phyloP scores from a whole-genome alignment of 2,797 vertebrate genomes.

The Ambastaia sidthimunki region DNA sequence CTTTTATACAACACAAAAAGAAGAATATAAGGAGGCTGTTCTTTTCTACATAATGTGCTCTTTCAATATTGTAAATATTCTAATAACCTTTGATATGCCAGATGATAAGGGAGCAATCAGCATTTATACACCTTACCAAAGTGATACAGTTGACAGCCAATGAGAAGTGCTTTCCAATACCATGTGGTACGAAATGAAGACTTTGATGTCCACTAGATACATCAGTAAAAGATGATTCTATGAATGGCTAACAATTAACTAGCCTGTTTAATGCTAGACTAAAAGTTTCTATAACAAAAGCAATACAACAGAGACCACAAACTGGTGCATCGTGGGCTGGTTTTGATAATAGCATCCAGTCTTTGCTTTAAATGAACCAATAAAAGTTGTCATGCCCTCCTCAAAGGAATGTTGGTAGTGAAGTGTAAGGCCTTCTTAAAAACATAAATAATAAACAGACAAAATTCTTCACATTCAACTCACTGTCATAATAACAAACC shows the following conservation, averaged over 20 bases:
- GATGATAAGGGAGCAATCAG: neutral
- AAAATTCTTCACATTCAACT: constrained; percentile 25
- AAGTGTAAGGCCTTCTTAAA: neutral
- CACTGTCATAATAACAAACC: constrained; percentile 44
- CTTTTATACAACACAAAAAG: neutral
- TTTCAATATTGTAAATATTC: neutral
- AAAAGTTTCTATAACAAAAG: neutral
- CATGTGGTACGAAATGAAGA: neutral
- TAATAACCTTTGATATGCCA: constrained; percentile 11
- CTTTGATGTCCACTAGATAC: constrained; percentile 20
- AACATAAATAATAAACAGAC: constrained; percentile 56
- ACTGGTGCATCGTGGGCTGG: constrained; percentile 17
- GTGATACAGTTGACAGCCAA: neutral
- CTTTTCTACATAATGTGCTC: neutral
- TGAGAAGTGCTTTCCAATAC: neutral
- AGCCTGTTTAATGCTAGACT: neutral
- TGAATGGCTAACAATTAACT: constrained; percentile 16
- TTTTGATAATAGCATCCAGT: constrained; percentile 16
- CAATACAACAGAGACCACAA: constrained; percentile 10
- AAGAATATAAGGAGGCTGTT: neutral
- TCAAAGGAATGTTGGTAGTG: constrained; percentile 14
- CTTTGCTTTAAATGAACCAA: neutral
- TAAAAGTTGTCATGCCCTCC: constrained; percentile 12
- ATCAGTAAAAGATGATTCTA: neutral
- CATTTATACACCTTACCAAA: constrained; percentile 1